Evolutionary conservation across 2,888 invertebrate species (phyloP).

Genomic region (Zonitis immaculata): DNA sequence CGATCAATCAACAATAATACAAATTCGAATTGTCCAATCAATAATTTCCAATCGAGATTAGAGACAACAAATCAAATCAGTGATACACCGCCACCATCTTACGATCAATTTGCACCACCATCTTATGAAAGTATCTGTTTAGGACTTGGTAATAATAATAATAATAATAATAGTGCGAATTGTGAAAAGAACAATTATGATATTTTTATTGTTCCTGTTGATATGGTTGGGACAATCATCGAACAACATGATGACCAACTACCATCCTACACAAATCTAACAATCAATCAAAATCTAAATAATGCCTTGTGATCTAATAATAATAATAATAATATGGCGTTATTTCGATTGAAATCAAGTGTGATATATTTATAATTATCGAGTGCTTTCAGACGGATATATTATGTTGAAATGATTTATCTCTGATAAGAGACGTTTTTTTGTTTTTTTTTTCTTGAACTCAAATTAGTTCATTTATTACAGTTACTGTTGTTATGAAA

Average conservation of each 20-base stretch:
- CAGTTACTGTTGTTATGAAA: too few species aligned
- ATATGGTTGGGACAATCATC: constrained; percentile 41
- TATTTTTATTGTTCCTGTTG: constrained; percentile 51
- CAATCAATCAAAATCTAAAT: constrained; percentile 2
- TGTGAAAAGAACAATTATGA: constrained; percentile 48
- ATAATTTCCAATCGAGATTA: too few species aligned
- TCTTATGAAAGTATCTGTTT: constrained; percentile 51
- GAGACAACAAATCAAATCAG: too few species aligned
- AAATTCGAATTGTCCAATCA: constrained; percentile 21
- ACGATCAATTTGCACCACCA: constrained; percentile 55
- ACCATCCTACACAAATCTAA: constrained; percentile 28
- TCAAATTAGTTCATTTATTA: too few species aligned
- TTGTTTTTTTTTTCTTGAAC: too few species aligned
- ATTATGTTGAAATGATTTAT: too few species aligned
- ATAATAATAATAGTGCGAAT: constrained; percentile 9
- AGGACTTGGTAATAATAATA: background rate
- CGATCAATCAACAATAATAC: constrained; percentile 23
- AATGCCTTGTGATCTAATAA: background rate
- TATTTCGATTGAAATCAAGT: too few species aligned
- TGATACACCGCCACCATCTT: constrained; percentile 53
- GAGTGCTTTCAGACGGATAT: too few species aligned
- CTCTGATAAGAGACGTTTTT: too few species aligned
- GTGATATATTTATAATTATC: too few species aligned
- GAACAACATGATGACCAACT: constrained; percentile 34
- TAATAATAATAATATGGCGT: too few species aligned